phyloP scores from a whole-genome alignment of 2,888 invertebrate species.

The Nyleta sp. region DNA sequence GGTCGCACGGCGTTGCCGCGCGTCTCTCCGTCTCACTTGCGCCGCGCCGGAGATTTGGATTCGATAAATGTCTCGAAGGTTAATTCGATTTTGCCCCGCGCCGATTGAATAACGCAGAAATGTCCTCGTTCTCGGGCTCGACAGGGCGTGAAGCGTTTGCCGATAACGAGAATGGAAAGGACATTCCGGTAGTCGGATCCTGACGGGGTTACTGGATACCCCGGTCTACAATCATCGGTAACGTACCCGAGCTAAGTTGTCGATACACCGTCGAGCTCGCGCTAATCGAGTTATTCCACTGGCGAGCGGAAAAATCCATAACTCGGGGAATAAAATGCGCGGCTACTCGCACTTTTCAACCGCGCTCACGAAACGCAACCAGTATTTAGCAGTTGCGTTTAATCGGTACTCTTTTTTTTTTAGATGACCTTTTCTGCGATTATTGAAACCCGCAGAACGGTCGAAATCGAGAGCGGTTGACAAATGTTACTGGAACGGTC shows the following conservation, averaged over 20 bases:
- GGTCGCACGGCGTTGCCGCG: background rate
- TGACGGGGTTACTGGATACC: conserved; percentile 62
- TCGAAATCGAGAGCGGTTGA: too few species aligned
- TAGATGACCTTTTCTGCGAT: too few species aligned
- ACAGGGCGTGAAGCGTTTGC: conserved; percentile 76
- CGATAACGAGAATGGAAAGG: conserved; percentile 78
- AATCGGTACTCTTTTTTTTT: background rate
- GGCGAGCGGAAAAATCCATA: conserved; percentile 47
- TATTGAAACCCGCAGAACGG: too few species aligned
- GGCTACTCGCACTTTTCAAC: conserved; percentile 11
- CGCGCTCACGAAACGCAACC: background rate
- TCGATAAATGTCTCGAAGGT: conserved; percentile 69
- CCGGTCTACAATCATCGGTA: conserved; percentile 56
- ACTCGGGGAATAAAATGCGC: conserved; percentile 35
- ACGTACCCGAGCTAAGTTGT: conserved; percentile 39
- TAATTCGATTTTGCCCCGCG: conserved; percentile 70
- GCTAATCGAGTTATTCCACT: conserved; percentile 62
- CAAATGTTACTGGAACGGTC: too few species aligned
- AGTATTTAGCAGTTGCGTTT: background rate
- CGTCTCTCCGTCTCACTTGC: background rate
- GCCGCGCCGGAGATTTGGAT: conserved; percentile 52
- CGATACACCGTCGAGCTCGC: conserved; percentile 36
- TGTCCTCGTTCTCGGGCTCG: conserved; percentile 73
- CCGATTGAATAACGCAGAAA: conserved; percentile 67
- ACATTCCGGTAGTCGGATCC: conserved; percentile 74